phyloP scores from a whole-genome alignment of 2,888 invertebrate species.

The Aphodius granarius region DNA sequence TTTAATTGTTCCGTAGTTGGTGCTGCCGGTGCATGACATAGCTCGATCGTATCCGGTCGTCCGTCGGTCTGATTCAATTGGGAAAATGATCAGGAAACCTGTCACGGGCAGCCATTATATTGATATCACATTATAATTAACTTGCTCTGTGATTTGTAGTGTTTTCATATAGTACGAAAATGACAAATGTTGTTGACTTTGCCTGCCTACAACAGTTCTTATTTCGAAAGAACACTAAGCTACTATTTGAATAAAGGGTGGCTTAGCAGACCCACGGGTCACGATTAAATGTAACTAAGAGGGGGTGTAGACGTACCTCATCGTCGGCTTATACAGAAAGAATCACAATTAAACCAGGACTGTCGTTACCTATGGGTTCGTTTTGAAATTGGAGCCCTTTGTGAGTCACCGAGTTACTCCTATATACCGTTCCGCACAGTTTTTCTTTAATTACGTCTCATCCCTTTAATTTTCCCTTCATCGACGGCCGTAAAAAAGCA shows the following conservation, averaged over 20 bases:
- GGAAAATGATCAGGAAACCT: background rate
- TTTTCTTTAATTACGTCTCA: slow-evolving; percentile 12
- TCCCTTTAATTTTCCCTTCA: background rate
- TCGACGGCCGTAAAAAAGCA: background rate
- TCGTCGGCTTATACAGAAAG: background rate
- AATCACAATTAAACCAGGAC: slow-evolving; percentile 3
- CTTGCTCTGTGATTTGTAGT: background rate
- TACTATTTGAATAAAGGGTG: too few species aligned
- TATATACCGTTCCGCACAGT: background rate
- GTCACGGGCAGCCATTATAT: background rate
- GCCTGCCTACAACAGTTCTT: too few species aligned
- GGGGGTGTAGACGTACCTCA: background rate
- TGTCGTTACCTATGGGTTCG: background rate
- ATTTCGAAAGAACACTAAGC: too few species aligned
- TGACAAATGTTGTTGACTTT: background rate
- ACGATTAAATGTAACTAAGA: background rate
- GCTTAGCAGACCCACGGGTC: background rate
- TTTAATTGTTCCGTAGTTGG: background rate
- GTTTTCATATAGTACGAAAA: background rate
- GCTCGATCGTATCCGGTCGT: background rate
- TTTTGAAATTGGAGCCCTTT: slow-evolving; percentile 12
- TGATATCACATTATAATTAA: background rate
- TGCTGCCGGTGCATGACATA: background rate
- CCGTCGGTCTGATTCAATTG: background rate
- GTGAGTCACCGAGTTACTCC: slow-evolving; percentile 1